A percentile compares a stretch with the other conserved stretches of the same genome.
These are phyloP conservation scores for Chrysolina oricalcia DNA, from an alignment of 2,888 invertebrate genomes.

Conservation along the genomic window DNA sequence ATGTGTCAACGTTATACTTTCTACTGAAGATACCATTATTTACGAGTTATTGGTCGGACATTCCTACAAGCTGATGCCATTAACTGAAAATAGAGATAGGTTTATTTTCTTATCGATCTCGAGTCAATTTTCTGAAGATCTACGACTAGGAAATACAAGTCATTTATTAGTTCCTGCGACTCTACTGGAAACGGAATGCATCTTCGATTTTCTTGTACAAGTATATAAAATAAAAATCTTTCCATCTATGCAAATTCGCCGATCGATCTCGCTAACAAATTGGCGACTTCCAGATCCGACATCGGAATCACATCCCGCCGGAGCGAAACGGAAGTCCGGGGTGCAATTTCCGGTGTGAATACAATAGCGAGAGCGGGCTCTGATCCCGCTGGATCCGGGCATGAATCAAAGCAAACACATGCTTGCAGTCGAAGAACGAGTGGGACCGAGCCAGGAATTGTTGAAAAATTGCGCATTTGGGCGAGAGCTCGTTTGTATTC, in stretches of 20 bases:
- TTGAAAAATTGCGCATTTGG: conserved; percentile 12
- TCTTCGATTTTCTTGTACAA: conserved; percentile 1
- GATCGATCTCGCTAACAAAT: conserved; percentile 65
- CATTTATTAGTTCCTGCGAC: background rate
- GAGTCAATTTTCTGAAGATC: too few species aligned
- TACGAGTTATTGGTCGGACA: too few species aligned
- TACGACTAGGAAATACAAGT: conserved; percentile 2
- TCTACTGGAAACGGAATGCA: conserved; percentile 6
- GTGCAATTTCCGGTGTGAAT: conserved; percentile 67
- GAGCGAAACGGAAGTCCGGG: conserved; percentile 67
- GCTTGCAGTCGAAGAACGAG: conserved; percentile 35
- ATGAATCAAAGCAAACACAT: conserved; percentile 61
- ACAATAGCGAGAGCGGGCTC: conserved; percentile 62
- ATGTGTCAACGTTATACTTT: too few species aligned
- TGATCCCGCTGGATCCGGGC: conserved; percentile 64
- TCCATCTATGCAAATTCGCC: conserved; percentile 49
- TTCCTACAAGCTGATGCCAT: too few species aligned
- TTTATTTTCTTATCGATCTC: too few species aligned
- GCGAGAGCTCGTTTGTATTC: conserved; percentile 15
- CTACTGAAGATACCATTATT: too few species aligned
- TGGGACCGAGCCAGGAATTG: background rate
- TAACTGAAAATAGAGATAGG: too few species aligned
- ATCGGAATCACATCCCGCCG: conserved; percentile 59
- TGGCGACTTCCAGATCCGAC: conserved; percentile 67
- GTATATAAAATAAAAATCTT: conserved; percentile 29